Conservation (phyloP, 2,113 vertebrate species). For the Dipodomys stephensi region DNA sequence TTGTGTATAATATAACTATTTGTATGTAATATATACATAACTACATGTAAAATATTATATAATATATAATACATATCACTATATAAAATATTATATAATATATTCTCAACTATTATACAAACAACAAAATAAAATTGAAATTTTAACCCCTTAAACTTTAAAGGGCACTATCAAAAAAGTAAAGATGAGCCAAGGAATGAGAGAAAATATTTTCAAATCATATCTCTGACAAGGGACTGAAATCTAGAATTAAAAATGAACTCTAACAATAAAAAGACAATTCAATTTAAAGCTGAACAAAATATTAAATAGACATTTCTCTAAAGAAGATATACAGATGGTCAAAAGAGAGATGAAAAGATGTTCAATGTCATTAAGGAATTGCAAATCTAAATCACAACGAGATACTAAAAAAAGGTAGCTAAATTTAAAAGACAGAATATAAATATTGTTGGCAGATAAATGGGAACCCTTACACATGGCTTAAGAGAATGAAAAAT, state of each 20-base stretch:
- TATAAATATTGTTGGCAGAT: background rate
- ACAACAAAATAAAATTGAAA: background rate
- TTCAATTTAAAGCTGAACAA: background rate
- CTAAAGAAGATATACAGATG: constrained; percentile 1
- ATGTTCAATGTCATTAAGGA: constrained; percentile 12
- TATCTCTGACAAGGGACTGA: background rate
- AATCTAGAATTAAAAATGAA: constrained; percentile 22
- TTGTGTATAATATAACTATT: too few species aligned
- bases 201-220: constrained; percentile 31
- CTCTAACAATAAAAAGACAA: constrained; percentile 7
- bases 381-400: constrained; percentile 29
- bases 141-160: background rate
- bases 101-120: constrained; percentile 19
- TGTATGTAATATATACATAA: too few species aligned
- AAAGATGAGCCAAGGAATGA: background rate
- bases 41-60: too few species aligned
- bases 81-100: too few species aligned
- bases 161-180: background rate
- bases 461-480: background rate
- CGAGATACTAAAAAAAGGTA: background rate
- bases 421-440: constrained; percentile 6
- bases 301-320: background rate
- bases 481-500: background rate
- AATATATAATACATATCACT: too few species aligned
- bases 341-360: constrained; percentile 21